Conservation (phyloP, 2,113 vertebrate species). For the Pica pica region DNA sequence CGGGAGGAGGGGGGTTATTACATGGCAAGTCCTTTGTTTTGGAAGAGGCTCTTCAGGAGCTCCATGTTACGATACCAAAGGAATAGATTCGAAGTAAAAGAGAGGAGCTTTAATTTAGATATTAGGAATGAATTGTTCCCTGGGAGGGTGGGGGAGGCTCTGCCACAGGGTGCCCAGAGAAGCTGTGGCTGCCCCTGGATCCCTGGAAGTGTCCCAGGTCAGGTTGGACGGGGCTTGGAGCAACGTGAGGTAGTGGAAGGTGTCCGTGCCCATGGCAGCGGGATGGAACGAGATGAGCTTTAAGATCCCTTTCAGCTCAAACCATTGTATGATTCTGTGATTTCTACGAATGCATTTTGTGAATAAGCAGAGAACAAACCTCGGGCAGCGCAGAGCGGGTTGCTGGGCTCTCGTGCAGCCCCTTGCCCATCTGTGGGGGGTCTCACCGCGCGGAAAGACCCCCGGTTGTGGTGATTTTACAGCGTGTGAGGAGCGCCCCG, state of each 20-base stretch:
- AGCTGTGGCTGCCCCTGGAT: background rate
- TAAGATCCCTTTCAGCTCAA: background rate
- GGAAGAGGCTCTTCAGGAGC: background rate
- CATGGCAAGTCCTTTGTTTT: slow-evolving; percentile 14
- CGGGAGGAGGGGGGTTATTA: background rate
- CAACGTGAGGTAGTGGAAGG: fast-evolving
- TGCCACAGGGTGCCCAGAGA: background rate
- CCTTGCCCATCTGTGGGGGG: background rate
- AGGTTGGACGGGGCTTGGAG: background rate
- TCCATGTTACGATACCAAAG: background rate
- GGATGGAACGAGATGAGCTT: background rate
- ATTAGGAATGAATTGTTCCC: background rate
- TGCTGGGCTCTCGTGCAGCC: background rate
- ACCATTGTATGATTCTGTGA: background rate
- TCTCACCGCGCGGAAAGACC: background rate
- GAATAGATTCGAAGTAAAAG: background rate
- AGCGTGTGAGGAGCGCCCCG: background rate
- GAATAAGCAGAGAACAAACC: background rate
- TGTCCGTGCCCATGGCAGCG: background rate
- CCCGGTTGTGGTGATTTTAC: background rate
- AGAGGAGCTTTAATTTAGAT: background rate
- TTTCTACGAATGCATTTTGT: background rate
- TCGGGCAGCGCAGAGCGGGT: background rate
- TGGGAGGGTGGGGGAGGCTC: fast-evolving
- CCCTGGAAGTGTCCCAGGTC: background rate